phyloP scores from a whole-genome alignment of 1,140 invertebrate species.

The Rhynchophorus ferrugineus region DNA sequence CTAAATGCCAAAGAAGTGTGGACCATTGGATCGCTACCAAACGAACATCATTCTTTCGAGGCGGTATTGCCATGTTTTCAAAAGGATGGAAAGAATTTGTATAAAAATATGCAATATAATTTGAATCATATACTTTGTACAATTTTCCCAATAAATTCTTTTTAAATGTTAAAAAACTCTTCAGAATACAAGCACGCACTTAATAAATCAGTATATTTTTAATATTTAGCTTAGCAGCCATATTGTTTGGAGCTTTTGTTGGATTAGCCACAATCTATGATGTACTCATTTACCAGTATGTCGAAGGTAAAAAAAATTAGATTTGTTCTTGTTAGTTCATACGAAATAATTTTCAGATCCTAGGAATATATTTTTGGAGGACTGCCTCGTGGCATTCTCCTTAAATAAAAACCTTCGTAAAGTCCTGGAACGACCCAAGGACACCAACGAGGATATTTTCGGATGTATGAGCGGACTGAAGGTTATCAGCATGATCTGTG shows the following conservation, averaged over 20 bases:
- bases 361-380: neutral
- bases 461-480: slow-evolving; percentile 49
- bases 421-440: neutral
- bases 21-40: no score
- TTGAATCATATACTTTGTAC: no score
- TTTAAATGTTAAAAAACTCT: no score
- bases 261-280: slow-evolving; percentile 21
- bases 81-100: no score
- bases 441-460: neutral
- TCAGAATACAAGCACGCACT: no score
- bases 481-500: slow-evolving; percentile 59
- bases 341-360: neutral
- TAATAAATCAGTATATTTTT: neutral
- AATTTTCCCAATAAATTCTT: no score
- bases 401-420: neutral
- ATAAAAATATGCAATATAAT: no score
- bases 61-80: no score
- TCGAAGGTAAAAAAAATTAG: slow-evolving; percentile 8
- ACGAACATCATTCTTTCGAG: no score
- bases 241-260: slow-evolving; percentile 5
- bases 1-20: no score
- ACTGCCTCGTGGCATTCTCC: neutral
- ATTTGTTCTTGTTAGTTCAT: no score
- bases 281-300: slow-evolving; percentile 17
- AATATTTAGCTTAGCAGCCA: slow-evolving; percentile 18